phyloP scores from a whole-genome alignment of 35 echinoderm and acorn worm species.

The Amphiura filiformis region DNA sequence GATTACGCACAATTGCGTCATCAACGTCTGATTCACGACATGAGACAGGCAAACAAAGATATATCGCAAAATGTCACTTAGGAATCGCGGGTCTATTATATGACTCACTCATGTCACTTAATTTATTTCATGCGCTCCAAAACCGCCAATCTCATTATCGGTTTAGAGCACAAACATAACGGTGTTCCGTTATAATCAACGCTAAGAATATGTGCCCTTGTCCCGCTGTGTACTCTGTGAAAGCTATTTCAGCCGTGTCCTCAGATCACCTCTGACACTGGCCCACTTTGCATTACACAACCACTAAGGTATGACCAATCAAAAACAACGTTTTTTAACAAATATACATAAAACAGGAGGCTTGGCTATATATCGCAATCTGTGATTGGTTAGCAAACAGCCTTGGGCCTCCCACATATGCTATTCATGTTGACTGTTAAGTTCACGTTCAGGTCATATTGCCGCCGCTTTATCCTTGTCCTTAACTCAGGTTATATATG shows the following conservation, averaged over 20 bases:
- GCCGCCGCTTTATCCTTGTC: conserved; percentile 9
- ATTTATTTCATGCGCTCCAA: neutral
- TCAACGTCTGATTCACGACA: too few species aligned
- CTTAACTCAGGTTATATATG: conserved; percentile 8
- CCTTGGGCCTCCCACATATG: conserved; percentile 9
- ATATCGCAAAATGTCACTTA: too few species aligned
- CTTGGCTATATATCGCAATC: neutral
- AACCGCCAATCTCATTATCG: neutral
- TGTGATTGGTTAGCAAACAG: neutral
- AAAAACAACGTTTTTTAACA: neutral
- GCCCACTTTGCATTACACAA: conserved; percentile 9
- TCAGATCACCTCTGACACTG: conserved; percentile 13
- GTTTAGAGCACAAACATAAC: neutral
- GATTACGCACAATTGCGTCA: too few species aligned
- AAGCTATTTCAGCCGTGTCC: conserved; percentile 9
- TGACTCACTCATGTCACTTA: neutral
- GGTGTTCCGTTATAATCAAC: neutral
- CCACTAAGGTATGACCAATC: conserved; percentile 1
- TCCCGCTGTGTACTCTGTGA: neutral
- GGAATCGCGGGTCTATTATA: too few species aligned
- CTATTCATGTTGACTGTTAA: conserved; percentile 15
- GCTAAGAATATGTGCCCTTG: neutral
- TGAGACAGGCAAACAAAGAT: too few species aligned
- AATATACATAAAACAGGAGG: neutral
- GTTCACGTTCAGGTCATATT: conserved; percentile 7